phyloP scores from a whole-genome alignment of 1,140 invertebrate genomes.

The roundworm (Caenorhabditis elegans) region DNA sequence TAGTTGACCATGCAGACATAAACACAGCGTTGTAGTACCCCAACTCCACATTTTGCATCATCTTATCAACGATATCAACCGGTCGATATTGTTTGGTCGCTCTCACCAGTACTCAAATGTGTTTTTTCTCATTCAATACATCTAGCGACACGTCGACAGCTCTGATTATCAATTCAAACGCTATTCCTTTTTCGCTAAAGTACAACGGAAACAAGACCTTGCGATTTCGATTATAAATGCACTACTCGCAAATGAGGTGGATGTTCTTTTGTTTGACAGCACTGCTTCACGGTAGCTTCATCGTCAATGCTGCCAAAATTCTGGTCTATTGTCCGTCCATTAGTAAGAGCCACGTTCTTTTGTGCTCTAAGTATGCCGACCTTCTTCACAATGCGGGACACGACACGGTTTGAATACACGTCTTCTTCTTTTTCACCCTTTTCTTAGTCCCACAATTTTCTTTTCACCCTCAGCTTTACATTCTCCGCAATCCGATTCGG shows the following conservation, averaged over 20 bases:
- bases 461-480: background rate
- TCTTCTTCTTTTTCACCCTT: background rate
- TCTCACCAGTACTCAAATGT: no score
- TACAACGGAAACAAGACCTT: no score
- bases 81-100: background rate
- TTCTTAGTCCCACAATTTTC: background rate
- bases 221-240: background rate
- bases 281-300: background rate
- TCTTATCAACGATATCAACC: background rate
- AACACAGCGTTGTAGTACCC: background rate
- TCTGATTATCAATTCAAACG: no score
- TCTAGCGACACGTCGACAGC: background rate
- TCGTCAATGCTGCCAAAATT: conserved; percentile 4
- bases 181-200: no score
- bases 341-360: conserved; percentile 12
- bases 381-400: conserved; percentile 9
- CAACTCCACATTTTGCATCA: background rate
- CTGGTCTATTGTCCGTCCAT: conserved; percentile 27
- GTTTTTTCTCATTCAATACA: background rate
- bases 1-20: background rate
- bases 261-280: background rate
- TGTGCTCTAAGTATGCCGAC: conserved; percentile 23
- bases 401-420: background rate
- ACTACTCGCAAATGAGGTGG: background rate
- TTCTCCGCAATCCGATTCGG: background rate